Conservation (phyloP, 2,888 invertebrate species). For the Eudasyphora cyanicolor region DNA sequence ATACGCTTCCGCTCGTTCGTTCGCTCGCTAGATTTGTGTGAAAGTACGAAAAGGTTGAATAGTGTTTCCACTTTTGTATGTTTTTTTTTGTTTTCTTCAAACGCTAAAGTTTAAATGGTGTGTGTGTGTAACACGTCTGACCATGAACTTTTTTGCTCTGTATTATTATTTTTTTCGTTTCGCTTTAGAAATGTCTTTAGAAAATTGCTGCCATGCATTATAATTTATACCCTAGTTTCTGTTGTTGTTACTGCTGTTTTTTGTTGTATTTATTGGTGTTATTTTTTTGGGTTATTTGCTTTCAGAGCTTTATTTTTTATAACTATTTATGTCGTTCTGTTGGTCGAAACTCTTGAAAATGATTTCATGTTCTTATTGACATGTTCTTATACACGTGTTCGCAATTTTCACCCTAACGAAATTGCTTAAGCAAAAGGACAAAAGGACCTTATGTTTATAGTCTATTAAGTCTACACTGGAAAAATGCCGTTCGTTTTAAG, state of each 20-base stretch:
- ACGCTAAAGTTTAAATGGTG: background rate
- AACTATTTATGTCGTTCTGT: background rate
- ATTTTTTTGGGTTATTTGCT: background rate
- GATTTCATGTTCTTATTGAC: background rate
- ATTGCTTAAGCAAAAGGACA: background rate
- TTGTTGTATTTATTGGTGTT: background rate
- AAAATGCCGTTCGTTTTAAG: too few relatives aligned
- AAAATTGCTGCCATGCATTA: conserved; percentile 17
- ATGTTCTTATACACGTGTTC: background rate
- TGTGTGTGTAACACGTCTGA: background rate
- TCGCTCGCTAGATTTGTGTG: background rate
- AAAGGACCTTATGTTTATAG: too few relatives aligned
- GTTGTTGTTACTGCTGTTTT: background rate
- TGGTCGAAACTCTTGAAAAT: background rate
- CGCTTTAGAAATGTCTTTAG: background rate
- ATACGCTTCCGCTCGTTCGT: background rate
- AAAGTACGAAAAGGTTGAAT: background rate
- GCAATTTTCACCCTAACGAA: background rate
- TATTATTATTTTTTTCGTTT: background rate
- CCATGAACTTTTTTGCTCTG: conserved; percentile 31
- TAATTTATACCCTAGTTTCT: conserved; percentile 22
- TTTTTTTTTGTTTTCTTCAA: too few relatives aligned
- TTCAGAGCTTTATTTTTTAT: background rate
- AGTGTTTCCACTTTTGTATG: background rate
- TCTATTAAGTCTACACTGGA: too few relatives aligned